Percentiles rank a stretch among this genome's conserved stretches.
These are phyloP conservation scores for Mormoops blainvillei DNA, from an alignment of 2,113 vertebrate genomes.

Conservation along the genomic window DNA sequence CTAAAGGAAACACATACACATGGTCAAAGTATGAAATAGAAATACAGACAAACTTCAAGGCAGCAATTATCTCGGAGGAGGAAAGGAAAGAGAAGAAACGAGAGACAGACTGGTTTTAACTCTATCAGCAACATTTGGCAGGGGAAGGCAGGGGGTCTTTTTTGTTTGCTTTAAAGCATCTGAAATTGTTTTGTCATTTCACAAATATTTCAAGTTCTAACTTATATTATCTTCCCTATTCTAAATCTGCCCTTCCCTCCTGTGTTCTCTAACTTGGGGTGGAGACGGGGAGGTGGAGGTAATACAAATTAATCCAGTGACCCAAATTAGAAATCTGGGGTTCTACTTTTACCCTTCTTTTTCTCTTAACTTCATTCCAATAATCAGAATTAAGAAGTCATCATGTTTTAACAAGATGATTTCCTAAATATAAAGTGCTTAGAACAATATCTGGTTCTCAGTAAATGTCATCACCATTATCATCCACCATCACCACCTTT, in stretches of 20 bases:
- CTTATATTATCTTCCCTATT: not conserved
- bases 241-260: not conserved
- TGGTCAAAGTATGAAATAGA: not conserved
- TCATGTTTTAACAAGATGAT: not conserved
- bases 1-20: not conserved
- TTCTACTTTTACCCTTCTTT: not conserved
- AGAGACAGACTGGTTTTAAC: not conserved
- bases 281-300: not conserved
- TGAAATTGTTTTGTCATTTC: not conserved
- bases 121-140: not conserved
- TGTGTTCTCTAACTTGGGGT: not conserved
- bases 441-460: not conserved
- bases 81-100: not conserved
- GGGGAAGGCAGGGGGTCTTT: not conserved
- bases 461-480: not conserved
- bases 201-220: not conserved
- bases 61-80: not conserved
- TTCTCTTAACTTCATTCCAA: not conserved
- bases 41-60: not conserved
- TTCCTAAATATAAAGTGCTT: not conserved
- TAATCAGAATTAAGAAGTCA: not conserved
- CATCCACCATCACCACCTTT: not conserved
- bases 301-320: not conserved
- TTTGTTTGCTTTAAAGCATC: not conserved
- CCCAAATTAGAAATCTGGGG: not conserved